A percentile compares a stretch with the other conserved stretches of the same genome.
Conservation (phyloP, 1,140 invertebrate genomes). For the Hyles euphorbiae region DNA sequence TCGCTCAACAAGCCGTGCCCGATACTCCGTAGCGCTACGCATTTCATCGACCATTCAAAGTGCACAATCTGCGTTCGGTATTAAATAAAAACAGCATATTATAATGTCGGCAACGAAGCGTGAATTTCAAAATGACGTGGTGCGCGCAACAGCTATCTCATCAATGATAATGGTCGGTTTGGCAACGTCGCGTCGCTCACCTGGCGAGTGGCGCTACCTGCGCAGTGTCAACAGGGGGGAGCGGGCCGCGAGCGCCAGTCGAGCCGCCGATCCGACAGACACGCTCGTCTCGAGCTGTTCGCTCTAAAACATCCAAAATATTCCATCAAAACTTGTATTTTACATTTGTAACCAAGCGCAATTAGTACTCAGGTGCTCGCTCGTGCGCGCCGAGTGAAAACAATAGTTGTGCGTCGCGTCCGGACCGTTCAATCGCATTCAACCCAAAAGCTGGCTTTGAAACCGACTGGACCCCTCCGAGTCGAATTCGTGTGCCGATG, state of each 20-base stretch:
- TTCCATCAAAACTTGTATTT: constrained; percentile 25
- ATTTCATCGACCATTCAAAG: constrained; percentile 30
- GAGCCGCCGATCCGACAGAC: constrained; percentile 50
- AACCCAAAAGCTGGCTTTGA: constrained; percentile 26
- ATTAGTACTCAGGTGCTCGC: constrained; percentile 18
- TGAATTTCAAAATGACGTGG: constrained; percentile 42
- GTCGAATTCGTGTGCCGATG: constrained; percentile 45
- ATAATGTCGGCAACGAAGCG: constrained; percentile 42
- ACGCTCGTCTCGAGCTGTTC: constrained; percentile 43
- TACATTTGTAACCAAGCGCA: constrained; percentile 3
- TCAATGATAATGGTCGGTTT: constrained; percentile 69
- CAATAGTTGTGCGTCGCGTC: constrained; percentile 8
- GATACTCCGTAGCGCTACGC: constrained; percentile 12
- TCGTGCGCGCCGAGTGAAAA: constrained; percentile 21
- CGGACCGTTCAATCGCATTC: constrained; percentile 26
- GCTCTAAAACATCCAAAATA: constrained; percentile 27
- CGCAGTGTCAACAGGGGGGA: constrained; percentile 70
- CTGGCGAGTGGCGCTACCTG: constrained; percentile 70
- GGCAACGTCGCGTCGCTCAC: constrained; percentile 69
- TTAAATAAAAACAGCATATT: constrained; percentile 27
- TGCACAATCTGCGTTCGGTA: constrained; percentile 17
- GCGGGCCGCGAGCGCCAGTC: constrained; percentile 47
- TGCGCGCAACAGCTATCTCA: constrained; percentile 60
- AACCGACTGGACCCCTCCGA: constrained; percentile 31
- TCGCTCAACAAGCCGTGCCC: constrained; percentile 8